Conservation (phyloP, 1,140 invertebrate species). For the Cotesia typhae region DNA sequence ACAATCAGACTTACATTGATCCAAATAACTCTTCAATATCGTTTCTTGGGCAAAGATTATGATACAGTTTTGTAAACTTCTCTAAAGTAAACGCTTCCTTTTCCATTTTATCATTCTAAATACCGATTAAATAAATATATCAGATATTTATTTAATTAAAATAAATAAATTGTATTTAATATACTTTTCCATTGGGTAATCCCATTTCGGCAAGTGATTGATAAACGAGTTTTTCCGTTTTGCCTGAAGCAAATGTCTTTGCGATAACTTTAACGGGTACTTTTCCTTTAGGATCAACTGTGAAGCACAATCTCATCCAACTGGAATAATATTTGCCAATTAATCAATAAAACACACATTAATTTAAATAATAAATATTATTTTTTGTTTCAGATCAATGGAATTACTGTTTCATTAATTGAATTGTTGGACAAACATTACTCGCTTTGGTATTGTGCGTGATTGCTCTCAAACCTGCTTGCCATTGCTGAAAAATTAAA, state of each 20-base stretch:
- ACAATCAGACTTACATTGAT: conserved; percentile 82
- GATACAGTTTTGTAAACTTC: conserved; percentile 96
- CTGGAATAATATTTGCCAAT: conserved; percentile 64
- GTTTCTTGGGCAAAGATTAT: conserved; percentile 98
- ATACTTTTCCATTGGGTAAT: conserved; percentile 89
- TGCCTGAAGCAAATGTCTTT: conserved; percentile 96
- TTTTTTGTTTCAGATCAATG: too few relatives aligned
- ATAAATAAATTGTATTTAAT: conserved; percentile 24
- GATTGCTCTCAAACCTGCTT: conserved; percentile 84
- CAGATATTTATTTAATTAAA: conserved; percentile 3
- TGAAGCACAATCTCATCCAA: conserved; percentile 96
- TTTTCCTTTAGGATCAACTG: conserved; percentile 93
- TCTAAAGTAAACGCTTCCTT: conserved; percentile 96
- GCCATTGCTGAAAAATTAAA: conserved; percentile 82
- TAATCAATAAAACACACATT: conserved; percentile 29
- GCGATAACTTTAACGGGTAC: conserved; percentile 97
- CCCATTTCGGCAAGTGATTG: conserved; percentile 94
- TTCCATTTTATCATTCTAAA: conserved; percentile 90
- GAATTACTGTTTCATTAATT: conserved; percentile 96
- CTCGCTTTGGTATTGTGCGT: conserved; percentile 98
- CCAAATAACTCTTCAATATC: conserved; percentile 99
- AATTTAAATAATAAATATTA: not conserved
- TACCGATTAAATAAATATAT: conserved; percentile 31
- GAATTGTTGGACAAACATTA: conserved; percentile 94
- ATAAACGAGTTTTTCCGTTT: conserved; percentile 97